These are phyloP conservation scores for Poecilia picta DNA, from an alignment of 2,797 vertebrate species.

Conservation along the genomic window DNA sequence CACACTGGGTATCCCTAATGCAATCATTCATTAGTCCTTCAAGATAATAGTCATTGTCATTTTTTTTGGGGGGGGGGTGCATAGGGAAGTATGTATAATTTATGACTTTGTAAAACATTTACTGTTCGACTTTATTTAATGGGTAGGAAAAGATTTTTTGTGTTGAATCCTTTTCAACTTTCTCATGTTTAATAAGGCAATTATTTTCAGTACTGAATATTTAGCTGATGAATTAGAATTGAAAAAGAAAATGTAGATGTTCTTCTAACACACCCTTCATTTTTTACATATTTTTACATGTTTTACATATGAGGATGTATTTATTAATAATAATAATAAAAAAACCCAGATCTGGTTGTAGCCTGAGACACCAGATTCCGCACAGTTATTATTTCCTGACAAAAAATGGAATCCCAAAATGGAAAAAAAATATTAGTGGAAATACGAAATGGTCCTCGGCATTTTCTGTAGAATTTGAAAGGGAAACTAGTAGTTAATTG, in stretches of 20 bases:
- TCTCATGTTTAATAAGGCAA: not conserved
- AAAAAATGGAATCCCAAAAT: not conserved
- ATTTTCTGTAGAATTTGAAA: not conserved
- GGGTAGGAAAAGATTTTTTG: not conserved
- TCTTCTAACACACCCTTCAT: not conserved
- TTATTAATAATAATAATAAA: not conserved
- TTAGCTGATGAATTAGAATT: not conserved
- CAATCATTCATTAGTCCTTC: conserved; percentile 30
- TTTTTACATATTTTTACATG: not conserved
- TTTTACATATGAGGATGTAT: not conserved
- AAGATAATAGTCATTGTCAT: conserved; percentile 7
- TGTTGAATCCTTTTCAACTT: not conserved
- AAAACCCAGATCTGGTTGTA: not conserved
- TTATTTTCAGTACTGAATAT: too few species aligned
- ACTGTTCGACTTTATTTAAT: not conserved
- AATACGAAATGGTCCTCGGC: not conserved
- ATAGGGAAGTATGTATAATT: not conserved
- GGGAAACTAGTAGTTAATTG: not conserved
- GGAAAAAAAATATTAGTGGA: not conserved
- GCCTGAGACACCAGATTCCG: not conserved
- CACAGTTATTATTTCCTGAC: not conserved
- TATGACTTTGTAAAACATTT: not conserved
- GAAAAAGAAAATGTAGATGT: not conserved
- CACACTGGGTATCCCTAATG: conserved; percentile 43
- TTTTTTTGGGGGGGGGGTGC: not conserved